phyloP scores from a whole-genome alignment of 2,797 vertebrate genomes.

The Lepus townsendii region DNA sequence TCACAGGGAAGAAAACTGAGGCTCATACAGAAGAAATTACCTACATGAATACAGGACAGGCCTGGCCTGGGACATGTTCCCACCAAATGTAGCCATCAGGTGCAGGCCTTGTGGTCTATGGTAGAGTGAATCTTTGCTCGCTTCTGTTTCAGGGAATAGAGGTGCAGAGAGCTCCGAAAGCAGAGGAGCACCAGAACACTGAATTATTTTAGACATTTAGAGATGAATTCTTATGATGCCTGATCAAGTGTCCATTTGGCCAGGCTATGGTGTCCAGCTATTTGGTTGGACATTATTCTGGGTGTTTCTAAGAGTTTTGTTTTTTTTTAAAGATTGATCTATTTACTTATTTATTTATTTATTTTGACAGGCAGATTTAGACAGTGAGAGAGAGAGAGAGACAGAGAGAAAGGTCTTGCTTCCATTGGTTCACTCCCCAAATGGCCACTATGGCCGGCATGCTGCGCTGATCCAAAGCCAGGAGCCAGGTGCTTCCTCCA shows the following conservation, averaged over 20 bases:
- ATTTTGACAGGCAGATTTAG: too few species aligned
- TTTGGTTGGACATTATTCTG: conserved; percentile 1
- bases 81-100: not conserved
- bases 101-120: not conserved
- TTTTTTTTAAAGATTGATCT: too few species aligned
- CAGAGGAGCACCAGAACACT: not conserved
- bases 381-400: too few species aligned
- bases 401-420: too few species aligned
- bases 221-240: not conserved
- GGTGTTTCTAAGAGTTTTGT: not conserved
- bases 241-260: not conserved
- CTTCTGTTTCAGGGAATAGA: conserved; percentile 6
- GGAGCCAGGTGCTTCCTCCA: too few species aligned
- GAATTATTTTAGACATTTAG: conserved; percentile 1
- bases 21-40: not conserved
- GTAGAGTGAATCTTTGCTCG: not conserved
- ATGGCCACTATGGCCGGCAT: too few species aligned
- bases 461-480: too few species aligned
- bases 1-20: not conserved
- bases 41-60: not conserved
- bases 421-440: too few species aligned
- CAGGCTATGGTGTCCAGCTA: not conserved
- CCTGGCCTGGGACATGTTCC: not conserved
- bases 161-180: not conserved
- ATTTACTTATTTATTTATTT: too few species aligned